Base-by-base conservation (phyloP, 2,888 invertebrate species). In the Unio delphinus region DNA sequence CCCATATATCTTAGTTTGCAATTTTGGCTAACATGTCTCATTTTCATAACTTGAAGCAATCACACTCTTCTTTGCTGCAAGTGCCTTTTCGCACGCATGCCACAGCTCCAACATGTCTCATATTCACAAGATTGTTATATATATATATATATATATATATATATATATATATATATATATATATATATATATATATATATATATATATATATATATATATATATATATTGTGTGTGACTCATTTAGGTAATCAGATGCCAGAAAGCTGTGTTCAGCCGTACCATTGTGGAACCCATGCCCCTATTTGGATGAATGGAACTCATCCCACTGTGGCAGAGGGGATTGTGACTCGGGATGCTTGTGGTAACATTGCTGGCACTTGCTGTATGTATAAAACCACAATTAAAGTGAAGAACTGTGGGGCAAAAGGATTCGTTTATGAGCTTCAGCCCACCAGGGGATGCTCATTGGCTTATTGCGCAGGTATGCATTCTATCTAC, bases 211-310 rank as follows among this genome's bases (percentile, higher is more conserved):
- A 30, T 30, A 30, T 30, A 30, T 30, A 3, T 45, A 45, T 45
- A 11, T 45, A 11, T 45, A 45, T 11, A 8, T 8, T 11, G 45
- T 45, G 8, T 8, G 45, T 45, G 45, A 23, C 11, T 45, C 11
- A 45, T 45, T 45, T 26, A 64, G 68, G 64, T 28, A 57, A 61
- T 56, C 45, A 58, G 15, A 23, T 73, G 64, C 61, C 70, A 23
- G 67, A 67, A 8, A 58, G 59, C n/a, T 73, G 74, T 55, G 34
- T 55, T 4, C 56, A 58, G 45, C 23, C 60, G 3, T 76, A 71
- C 56, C 76, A 76, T 26, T 76, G 75, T 55, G 70, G 70, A 7
- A 76, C 76, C 8, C 70, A 74, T 66, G 57, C 68, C n/a, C 74
- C 72, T 6, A 23, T 77, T 20, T 77, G 74, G 76, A 55, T 77